Evolutionary conservation across 2,797 vertebrate genomes (phyloP).

Genomic region (Alexandromys oeconomus): DNA sequence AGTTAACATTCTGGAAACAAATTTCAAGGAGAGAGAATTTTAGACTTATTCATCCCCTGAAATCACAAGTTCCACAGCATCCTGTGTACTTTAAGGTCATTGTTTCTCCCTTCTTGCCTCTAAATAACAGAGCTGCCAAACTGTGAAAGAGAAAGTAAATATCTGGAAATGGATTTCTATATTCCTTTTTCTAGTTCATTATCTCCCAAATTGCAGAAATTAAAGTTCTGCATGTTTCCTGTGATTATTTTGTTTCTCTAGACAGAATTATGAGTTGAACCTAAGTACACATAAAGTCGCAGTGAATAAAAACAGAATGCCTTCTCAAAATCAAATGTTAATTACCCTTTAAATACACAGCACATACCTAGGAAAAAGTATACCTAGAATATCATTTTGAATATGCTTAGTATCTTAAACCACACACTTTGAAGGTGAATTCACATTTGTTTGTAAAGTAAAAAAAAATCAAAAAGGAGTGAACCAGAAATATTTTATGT

Average conservation of each 20-base stretch:
- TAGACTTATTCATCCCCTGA: constrained; percentile 87
- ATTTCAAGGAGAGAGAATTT: constrained; percentile 91
- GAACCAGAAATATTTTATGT: not conserved
- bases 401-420: not conserved
- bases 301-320: constrained; percentile 4
- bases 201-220: not conserved
- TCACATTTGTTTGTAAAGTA: constrained; percentile 5
- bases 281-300: not conserved
- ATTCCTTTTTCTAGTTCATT: not conserved
- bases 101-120: constrained; percentile 69
- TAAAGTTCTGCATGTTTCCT: constrained; percentile 26
- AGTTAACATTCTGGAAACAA: constrained; percentile 93
- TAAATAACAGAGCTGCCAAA: constrained; percentile 50
- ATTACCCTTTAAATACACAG: not conserved
- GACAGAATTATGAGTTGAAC: constrained; percentile 22
- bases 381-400: not conserved
- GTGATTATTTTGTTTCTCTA: not conserved
- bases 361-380: not conserved
- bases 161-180: constrained; percentile 30
- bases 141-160: constrained; percentile 59
- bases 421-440: not conserved
- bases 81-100: constrained; percentile 85
- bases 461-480: not conserved
- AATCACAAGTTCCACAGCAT: constrained; percentile 86
- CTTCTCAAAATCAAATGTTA: not conserved